phyloP scores from a whole-genome alignment of 2,113 vertebrate species.

The Nerophis ophidion region DNA sequence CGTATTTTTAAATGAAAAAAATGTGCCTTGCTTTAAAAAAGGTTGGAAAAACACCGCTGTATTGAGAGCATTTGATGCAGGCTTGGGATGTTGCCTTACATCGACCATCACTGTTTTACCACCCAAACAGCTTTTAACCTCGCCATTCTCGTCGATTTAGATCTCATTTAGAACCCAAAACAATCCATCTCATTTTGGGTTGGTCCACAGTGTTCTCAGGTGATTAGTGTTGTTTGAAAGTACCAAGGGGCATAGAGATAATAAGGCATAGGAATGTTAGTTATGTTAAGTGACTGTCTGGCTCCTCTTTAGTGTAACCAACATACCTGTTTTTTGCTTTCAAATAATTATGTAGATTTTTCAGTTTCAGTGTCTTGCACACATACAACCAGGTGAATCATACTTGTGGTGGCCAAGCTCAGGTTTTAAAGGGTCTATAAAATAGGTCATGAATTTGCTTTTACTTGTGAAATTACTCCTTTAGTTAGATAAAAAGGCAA shows the following conservation, averaged over 20 bases:
- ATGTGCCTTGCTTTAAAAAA: too few relatives aligned
- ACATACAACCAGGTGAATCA: background rate
- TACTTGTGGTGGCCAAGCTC: background rate
- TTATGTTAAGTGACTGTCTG: slow-evolving; percentile 13
- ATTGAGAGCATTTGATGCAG: background rate
- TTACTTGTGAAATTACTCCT: background rate
- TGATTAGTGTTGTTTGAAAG: slow-evolving; percentile 47
- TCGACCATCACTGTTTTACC: slow-evolving; percentile 42
- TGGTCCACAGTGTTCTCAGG: slow-evolving; percentile 30
- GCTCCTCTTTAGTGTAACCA: slow-evolving; percentile 9
- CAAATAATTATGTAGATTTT: background rate
- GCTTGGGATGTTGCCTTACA: slow-evolving; percentile 11
- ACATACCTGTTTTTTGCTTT: background rate
- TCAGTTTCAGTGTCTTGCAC: background rate
- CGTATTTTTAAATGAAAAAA: too few relatives aligned
- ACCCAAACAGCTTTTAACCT: slow-evolving; percentile 6
- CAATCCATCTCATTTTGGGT: background rate
- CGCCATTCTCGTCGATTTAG: background rate
- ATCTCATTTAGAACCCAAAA: background rate
- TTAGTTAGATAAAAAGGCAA: background rate
- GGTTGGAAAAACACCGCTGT: background rate
- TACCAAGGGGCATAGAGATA: slow-evolving; percentile 53
- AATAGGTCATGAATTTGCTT: background rate
- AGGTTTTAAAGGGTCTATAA: background rate
- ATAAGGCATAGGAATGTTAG: slow-evolving; percentile 48